Conservation (phyloP, 2,888 invertebrate species). For the Luperina nickerlii region DNA sequence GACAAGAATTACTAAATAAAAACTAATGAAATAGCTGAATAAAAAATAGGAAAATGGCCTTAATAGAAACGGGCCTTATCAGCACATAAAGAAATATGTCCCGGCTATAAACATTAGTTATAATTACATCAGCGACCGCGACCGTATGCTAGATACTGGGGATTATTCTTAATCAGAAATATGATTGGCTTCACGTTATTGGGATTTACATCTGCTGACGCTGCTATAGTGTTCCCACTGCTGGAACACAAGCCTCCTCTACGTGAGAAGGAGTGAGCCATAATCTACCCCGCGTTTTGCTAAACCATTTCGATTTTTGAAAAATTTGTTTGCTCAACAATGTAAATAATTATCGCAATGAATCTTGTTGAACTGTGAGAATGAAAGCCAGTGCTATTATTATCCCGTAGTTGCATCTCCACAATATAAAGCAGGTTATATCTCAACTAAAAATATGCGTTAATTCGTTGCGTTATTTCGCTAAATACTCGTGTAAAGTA, state of each 20-base stretch:
- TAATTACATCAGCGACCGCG: slow-evolving; percentile 67
- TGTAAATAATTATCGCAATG: too few relatives aligned
- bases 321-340: too few relatives aligned
- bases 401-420: too few relatives aligned
- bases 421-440: too few relatives aligned
- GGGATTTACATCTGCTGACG: background rate
- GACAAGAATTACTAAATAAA: slow-evolving; percentile 66
- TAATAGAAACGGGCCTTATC: slow-evolving; percentile 65
- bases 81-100: slow-evolving; percentile 67
- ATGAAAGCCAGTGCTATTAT: too few relatives aligned
- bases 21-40: slow-evolving; percentile 63
- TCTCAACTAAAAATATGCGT: background rate
- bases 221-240: too few relatives aligned
- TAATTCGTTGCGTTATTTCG: background rate
- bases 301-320: too few relatives aligned
- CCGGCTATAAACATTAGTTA: slow-evolving; percentile 57
- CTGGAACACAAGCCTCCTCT: too few relatives aligned
- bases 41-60: slow-evolving; percentile 63
- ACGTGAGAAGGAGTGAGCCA: too few relatives aligned
- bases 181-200: background rate
- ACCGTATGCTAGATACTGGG: slow-evolving; percentile 56
- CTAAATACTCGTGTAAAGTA: background rate
- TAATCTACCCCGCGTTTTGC: too few relatives aligned
- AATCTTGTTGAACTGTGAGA: too few relatives aligned
- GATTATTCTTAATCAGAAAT: slow-evolving; percentile 23